Base-by-base conservation (phyloP, 1,140 invertebrate genomes). In the Halotydeus destructor region DNA sequence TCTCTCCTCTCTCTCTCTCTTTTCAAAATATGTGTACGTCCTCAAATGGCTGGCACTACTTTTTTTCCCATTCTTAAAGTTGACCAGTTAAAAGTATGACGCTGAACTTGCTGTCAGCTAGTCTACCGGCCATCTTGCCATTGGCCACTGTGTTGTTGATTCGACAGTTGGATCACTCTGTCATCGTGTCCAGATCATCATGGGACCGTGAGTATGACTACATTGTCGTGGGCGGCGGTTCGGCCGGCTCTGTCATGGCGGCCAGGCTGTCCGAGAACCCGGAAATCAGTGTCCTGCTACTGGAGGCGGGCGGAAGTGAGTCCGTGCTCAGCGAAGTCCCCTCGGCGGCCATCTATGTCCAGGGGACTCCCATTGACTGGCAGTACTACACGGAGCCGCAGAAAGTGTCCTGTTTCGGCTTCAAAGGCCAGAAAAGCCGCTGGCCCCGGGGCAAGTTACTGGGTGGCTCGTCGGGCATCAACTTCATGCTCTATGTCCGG, bases 401-500 rank as follows among this genome's bases (percentile, higher is more conserved):
- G 57, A 69, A 74, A 5, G 70, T 72, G 22, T 78, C 82, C 1
- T 85, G 82, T 54, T 65, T 82, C 14, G 73, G 69, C 8, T 18
- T 45, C 18, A 23, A 40, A 12, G 28, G 38, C 19, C 24, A 41
- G 24, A 25, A 36, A 42, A 46, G 43, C 27, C 33, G 39, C 9
- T 49, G 47, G 47, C 47, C 47, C 28, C 59, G 80, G 22, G 82
- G 81, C 5, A 76, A 75, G 57, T 74, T 77, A 0, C 59, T 85
- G 0, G 81, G 80, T 1, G 81, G 81, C 0, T 77, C 71, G 1
- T 76, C 72, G 2, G 82, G 93, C 0, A 66, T 97, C 0, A 98
- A 98, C 58, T 94, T 93, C 3, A 97, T 97, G 89, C 66, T 96
- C 0, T 98, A 97, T 53, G 65, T 97, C 0, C 66, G 93, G 18